Evolutionary conservation across 2,113 vertebrate species (phyloP).

Genomic region (Phrynosoma blainvillii): DNA sequence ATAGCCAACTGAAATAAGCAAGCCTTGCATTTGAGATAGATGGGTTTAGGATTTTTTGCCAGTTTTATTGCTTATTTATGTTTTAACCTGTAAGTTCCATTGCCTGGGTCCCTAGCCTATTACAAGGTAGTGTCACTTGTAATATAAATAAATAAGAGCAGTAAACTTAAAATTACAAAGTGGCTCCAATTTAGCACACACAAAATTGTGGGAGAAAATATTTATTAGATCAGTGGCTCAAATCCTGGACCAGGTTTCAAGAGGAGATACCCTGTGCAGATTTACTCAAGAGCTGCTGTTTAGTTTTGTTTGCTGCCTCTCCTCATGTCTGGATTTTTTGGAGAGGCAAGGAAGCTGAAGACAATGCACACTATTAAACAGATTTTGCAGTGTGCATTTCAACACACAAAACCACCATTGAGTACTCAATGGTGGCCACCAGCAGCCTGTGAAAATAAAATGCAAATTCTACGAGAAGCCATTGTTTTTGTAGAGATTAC

Average conservation of each 20-base stretch:
- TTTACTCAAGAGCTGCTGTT: slow-evolving; percentile 19
- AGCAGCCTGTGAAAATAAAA: slow-evolving; percentile 51
- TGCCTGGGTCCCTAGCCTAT: background rate
- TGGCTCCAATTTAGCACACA: fast-evolving
- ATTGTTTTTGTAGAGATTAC: slow-evolving; percentile 66
- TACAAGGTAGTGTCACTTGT: background rate
- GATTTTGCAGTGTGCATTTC: slow-evolving; percentile 3
- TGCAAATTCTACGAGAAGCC: slow-evolving; percentile 61
- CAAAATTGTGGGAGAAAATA: background rate
- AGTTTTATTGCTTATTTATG: background rate
- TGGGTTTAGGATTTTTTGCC: background rate
- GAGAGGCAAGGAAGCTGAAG: background rate
- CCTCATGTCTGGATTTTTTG: background rate
- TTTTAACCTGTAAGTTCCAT: background rate
- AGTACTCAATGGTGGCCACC: slow-evolving; percentile 38
- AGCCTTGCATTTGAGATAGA: background rate
- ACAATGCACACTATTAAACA: slow-evolving; percentile 61
- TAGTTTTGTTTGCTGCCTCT: background rate
- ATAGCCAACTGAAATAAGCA: background rate
- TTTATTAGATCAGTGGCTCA: background rate
- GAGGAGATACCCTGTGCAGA: slow-evolving; percentile 22
- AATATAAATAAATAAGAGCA: background rate
- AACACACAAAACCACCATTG: slow-evolving; percentile 58
- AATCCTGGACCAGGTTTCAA: background rate
- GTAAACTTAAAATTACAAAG: background rate